phyloP scores from a whole-genome alignment of 2,888 invertebrate genomes.

The Nyleta sp. region DNA sequence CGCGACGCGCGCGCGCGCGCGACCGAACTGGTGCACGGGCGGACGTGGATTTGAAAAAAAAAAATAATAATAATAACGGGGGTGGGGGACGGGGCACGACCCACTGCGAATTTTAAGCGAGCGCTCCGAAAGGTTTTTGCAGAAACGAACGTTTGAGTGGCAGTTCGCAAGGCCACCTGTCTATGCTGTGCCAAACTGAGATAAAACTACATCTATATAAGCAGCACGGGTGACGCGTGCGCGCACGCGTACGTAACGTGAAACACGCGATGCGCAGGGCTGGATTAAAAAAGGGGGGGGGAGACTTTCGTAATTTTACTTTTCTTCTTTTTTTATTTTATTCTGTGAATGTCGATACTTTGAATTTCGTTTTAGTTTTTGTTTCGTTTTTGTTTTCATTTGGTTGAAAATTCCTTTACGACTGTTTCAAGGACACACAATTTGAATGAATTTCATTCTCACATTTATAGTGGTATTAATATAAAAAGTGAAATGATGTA shows the following conservation, averaged over 20 bases:
- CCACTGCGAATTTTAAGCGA: constrained; percentile 46
- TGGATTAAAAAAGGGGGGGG: background rate
- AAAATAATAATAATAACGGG: too few species aligned
- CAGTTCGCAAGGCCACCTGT: constrained; percentile 68
- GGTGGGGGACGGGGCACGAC: constrained; percentile 9
- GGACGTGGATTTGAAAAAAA: background rate
- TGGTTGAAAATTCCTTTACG: too few species aligned
- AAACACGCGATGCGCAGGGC: constrained; percentile 32
- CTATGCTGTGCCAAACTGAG: constrained; percentile 63
- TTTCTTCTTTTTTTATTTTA: too few species aligned
- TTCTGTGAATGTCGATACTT: too few species aligned
- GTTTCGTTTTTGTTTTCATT: too few species aligned
- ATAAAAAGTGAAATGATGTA: too few species aligned
- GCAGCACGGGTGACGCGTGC: constrained; percentile 47
- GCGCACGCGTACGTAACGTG: constrained; percentile 25
- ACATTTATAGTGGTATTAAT: too few species aligned
- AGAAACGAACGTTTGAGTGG: constrained; percentile 51
- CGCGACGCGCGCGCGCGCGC: background rate
- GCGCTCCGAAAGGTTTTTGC: constrained; percentile 34
- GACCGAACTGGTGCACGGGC: too few species aligned
- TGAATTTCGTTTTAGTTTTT: too few species aligned
- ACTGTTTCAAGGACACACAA: too few species aligned
- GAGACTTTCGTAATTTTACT: too few species aligned
- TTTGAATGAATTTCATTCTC: too few species aligned
- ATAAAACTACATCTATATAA: constrained; percentile 57